phyloP scores from a whole-genome alignment of 1,140 invertebrate species.

The Bilobella aurantiaca region DNA sequence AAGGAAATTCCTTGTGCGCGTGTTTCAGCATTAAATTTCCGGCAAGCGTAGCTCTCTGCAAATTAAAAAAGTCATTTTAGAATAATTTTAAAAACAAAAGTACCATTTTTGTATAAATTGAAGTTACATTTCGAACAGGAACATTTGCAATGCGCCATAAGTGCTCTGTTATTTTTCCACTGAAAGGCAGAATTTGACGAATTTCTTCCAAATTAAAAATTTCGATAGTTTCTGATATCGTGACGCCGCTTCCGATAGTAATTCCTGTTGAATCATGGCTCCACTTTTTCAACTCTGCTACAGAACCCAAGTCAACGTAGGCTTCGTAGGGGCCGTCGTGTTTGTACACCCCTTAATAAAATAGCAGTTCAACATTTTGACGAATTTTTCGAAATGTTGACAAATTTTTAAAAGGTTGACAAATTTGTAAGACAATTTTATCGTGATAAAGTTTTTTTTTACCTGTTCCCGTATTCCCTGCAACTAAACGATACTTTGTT shows the following conservation, averaged over 20 bases:
- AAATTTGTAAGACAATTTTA: too few species aligned
- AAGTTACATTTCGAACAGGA: conserved; percentile 56
- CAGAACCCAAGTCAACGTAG: conserved; percentile 9
- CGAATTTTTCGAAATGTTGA: too few species aligned
- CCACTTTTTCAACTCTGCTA: background rate
- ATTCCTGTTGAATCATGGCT: background rate
- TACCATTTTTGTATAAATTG: background rate
- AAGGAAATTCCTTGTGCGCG: conserved; percentile 43
- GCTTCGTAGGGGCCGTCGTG: conserved; percentile 8
- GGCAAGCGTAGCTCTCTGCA: conserved; percentile 33
- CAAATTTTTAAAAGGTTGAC: too few species aligned
- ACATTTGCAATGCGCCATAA: conserved; percentile 60
- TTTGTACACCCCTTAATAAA: conserved; percentile 6
- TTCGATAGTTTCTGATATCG: conserved; percentile 43
- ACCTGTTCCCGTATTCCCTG: conserved; percentile 6
- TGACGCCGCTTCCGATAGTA: conserved; percentile 14
- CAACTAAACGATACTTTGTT: conserved; percentile 6
- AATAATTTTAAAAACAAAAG: conserved; percentile 22
- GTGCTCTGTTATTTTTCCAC: conserved; percentile 51
- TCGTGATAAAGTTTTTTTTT: too few species aligned
- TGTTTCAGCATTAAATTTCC: conserved; percentile 36
- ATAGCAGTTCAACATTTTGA: too few species aligned
- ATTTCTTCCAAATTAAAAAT: conserved; percentile 45
- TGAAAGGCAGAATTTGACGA: conserved; percentile 40
- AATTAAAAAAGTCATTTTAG: background rate